Percentiles rank a stretch among this genome's conserved stretches.
Evolutionary conservation across 2,888 invertebrate genomes (phyloP).

Genomic region (Ormia ochracea): DNA sequence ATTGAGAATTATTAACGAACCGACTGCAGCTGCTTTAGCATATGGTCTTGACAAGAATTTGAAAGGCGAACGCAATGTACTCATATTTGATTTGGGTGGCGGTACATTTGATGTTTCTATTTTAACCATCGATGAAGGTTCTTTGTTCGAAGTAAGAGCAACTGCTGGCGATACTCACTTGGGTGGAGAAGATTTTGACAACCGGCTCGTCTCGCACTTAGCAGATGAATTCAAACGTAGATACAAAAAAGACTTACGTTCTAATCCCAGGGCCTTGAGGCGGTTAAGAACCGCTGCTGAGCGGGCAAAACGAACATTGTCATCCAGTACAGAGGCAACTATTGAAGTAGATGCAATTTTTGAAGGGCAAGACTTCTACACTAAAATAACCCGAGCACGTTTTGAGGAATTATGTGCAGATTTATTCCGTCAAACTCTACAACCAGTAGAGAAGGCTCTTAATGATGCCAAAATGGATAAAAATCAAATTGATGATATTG

Average conservation of each 20-base stretch:
- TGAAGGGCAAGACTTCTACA: slow-evolving; percentile 85
- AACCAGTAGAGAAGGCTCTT: slow-evolving; percentile 87
- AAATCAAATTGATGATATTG: slow-evolving; percentile 85
- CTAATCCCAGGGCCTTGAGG: slow-evolving; percentile 82
- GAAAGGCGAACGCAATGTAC: slow-evolving; percentile 87
- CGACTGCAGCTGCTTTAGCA: slow-evolving; percentile 93
- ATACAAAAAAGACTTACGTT: slow-evolving; percentile 82
- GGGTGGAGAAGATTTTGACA: slow-evolving; percentile 94
- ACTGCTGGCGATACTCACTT: slow-evolving; percentile 95
- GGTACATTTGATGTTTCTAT: slow-evolving; percentile 96
- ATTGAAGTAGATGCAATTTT: slow-evolving; percentile 85
- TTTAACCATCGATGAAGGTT: slow-evolving; percentile 93
- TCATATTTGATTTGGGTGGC: slow-evolving; percentile 82
- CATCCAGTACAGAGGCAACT: slow-evolving; percentile 86
- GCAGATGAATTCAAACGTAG: slow-evolving; percentile 90
- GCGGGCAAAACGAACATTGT: slow-evolving; percentile 86
- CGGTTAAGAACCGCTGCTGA: slow-evolving; percentile 86
- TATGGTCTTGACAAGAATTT: slow-evolving; percentile 93
- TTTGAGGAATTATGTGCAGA: slow-evolving; percentile 87
- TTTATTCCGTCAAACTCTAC: slow-evolving; percentile 84
- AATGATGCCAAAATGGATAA: slow-evolving; percentile 88
- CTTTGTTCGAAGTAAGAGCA: slow-evolving; percentile 91
- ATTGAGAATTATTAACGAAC: slow-evolving; percentile 93
- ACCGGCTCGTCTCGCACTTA: slow-evolving; percentile 89
- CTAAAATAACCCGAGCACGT: slow-evolving; percentile 84